Conservation (phyloP, 2,797 vertebrate genomes). For the Myotis findleyi region DNA sequence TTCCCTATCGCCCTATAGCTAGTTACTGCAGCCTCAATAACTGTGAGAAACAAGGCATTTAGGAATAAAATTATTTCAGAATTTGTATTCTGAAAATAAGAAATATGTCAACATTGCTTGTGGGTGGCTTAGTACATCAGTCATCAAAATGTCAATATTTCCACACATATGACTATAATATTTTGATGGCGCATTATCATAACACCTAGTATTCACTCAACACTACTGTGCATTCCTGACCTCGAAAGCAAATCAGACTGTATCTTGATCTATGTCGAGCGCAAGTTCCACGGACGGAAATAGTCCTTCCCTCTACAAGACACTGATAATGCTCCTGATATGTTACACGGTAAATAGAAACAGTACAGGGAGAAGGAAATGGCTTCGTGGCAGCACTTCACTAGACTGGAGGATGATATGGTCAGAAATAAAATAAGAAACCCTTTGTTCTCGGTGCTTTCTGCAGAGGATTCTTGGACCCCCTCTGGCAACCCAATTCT, state of each 20-base stretch:
- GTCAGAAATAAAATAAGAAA: conserved; percentile 47
- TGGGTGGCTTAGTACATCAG: neutral
- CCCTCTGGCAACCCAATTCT: neutral
- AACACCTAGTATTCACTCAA: neutral
- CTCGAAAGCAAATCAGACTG: conserved; percentile 33
- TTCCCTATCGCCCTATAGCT: neutral
- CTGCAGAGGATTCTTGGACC: neutral
- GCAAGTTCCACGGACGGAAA: neutral
- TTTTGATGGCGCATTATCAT: neutral
- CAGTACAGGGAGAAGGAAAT: neutral
- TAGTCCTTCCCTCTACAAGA: neutral
- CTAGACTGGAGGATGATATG: neutral
- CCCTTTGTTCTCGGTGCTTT: conserved; percentile 22
- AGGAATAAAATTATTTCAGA: conserved; percentile 43
- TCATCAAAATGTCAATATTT: conserved; percentile 65
- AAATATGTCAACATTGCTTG: neutral
- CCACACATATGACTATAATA: conserved; percentile 18
- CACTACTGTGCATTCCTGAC: neutral
- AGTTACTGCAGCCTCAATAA: neutral
- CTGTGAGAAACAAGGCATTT: neutral
- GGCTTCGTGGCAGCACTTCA: neutral
- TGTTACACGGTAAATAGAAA: neutral
- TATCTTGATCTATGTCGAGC: neutral
- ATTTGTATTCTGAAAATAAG: conserved; percentile 33
- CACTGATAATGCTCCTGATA: neutral